Base-by-base conservation (phyloP, 2,113 vertebrate genomes). In the Campylomormyrus numenius region DNA sequence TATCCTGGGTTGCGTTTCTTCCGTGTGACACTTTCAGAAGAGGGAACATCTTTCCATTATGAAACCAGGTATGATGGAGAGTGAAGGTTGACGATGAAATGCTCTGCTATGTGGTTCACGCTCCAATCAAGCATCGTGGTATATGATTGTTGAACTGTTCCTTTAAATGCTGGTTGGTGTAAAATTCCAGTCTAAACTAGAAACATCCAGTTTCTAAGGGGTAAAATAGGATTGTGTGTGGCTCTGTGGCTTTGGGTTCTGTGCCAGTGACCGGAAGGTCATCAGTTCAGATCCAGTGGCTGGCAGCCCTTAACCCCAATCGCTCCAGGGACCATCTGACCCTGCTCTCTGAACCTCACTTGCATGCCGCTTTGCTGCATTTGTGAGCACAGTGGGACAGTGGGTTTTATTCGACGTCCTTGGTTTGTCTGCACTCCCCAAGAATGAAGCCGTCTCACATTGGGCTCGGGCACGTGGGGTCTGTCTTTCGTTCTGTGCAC, bases 401-500 rank as follows among this genome's bases (percentile, higher is more conserved):
- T 91, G 95, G 95, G 49, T 95, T 92, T 94, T 95, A 94, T 87
- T 35, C 94, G 95, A 52, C 95, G 95, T 96, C 66, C 48, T 97
- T 95, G 97, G 94, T 94, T 92, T 94, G 94, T 94, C 4, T 45
- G 88, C 58, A 77, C 93, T 94, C 94, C 93, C 93, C 95, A 96
- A 39, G 96, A 96, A 97, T 97, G 95, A 97, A 97, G 96, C 96
- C 95, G 95, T 97, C 89, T 92, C 96, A 96, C 95, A 94, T 93
- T 93, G 94, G 95, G 96, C 96, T 96, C 94, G 93, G 95, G 94
- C 95, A 96, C 94, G 93, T 95, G 95, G 96, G 96, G 96, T 94
- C 94, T 96, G 95, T 95, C 94, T 97, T 62, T 97, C 97, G 96
- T 97, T 97, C 95, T 96, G 96, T 95, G 95, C 95, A 93, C 96